phyloP scores from a whole-genome alignment of 2,797 vertebrate species.

The Coregonus ussuriensis region DNA sequence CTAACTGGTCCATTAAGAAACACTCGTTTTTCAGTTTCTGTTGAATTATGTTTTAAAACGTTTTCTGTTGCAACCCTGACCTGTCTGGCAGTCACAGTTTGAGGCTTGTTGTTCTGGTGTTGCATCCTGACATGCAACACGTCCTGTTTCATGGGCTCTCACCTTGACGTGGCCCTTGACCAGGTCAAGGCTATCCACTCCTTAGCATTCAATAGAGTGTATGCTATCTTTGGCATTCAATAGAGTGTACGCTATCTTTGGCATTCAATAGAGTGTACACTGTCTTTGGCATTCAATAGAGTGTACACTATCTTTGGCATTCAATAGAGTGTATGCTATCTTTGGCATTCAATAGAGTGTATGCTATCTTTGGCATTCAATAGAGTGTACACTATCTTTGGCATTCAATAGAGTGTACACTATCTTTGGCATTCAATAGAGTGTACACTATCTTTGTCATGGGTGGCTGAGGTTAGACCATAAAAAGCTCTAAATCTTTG shows the following conservation, averaged over 20 bases:
- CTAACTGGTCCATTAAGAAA: neutral
- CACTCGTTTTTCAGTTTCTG: neutral
- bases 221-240: neutral
- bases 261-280: neutral
- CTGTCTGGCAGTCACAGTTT: neutral
- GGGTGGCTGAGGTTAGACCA: neutral
- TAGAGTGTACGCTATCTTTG: neutral
- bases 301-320: neutral
- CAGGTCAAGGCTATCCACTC: neutral
- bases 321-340: neutral
- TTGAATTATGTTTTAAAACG: neutral
- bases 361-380: neutral
- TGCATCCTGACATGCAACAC: neutral
- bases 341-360: neutral
- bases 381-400: neutral
- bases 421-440: neutral
- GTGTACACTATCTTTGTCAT: neutral
- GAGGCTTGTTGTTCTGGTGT: neutral
- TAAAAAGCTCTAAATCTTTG: neutral
- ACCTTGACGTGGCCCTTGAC: neutral
- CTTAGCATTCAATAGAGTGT: neutral
- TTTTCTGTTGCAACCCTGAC: neutral
- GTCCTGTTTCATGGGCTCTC: neutral
- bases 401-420: too few relatives aligned
- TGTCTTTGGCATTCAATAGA: neutral